A percentile compares a stretch with the other conserved stretches of the same genome.
phyloP scores from a whole-genome alignment of 2,113 vertebrate genomes.

The Mastomys coucha region DNA sequence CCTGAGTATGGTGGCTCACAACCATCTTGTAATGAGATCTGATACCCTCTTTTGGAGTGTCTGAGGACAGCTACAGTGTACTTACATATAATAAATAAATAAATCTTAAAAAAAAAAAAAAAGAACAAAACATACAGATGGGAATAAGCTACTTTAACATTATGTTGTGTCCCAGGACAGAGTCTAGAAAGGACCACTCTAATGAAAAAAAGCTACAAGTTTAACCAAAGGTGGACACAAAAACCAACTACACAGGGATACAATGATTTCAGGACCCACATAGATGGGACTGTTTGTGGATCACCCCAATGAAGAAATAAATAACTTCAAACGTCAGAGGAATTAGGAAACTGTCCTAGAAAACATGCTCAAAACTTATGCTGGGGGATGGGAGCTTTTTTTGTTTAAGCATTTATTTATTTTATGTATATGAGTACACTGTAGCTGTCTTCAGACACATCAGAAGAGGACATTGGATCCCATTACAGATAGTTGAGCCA shows the following conservation, averaged over 20 bases:
- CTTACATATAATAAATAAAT: no score
- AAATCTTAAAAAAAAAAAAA: no score
- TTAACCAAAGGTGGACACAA: background rate
- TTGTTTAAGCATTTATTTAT: no score
- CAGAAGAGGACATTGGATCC: no score
- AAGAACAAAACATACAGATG: background rate
- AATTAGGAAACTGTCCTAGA: background rate
- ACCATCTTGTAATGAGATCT: no score
- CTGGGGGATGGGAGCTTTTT: background rate
- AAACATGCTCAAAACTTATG: conserved; percentile 3
- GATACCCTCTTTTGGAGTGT: no score
- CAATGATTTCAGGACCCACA: background rate
- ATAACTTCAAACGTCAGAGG: background rate
- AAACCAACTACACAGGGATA: background rate
- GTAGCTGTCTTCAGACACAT: no score
- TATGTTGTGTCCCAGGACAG: background rate
- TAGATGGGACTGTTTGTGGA: background rate
- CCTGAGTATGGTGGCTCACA: no score
- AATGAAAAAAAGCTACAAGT: background rate
- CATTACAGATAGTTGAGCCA: no score
- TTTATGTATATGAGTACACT: no score
- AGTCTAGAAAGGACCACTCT: background rate
- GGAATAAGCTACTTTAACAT: background rate
- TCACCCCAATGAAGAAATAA: background rate
- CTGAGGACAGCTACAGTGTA: no score